Percentiles rank a stretch among this genome's conserved stretches.
Evolutionary conservation across 2,797 vertebrate species (phyloP).

Genomic region (Pseudotriccus pelzelni): DNA sequence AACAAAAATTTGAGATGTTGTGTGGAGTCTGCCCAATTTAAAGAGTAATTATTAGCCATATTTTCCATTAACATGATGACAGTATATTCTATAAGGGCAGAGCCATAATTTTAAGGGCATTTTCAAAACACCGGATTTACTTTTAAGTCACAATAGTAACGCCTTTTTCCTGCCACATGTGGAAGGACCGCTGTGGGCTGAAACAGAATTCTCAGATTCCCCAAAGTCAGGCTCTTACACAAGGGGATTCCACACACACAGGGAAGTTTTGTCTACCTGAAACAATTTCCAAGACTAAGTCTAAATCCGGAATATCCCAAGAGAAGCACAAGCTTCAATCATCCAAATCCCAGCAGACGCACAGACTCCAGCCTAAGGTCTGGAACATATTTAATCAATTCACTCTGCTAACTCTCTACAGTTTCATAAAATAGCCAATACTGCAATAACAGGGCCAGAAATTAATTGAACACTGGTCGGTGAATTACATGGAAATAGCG

Average conservation of each 20-base stretch:
- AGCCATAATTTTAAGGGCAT: not conserved
- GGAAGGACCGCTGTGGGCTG: not conserved
- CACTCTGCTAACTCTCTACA: not conserved
- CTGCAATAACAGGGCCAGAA: constrained; percentile 49
- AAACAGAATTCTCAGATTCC: not conserved
- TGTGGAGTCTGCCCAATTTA: not conserved
- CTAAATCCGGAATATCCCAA: constrained; percentile 47
- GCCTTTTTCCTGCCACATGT: not conserved
- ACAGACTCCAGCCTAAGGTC: constrained; percentile 42
- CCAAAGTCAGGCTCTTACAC: not conserved
- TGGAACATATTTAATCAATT: constrained; percentile 58
- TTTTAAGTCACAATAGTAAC: not conserved
- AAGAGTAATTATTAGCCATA: not conserved
- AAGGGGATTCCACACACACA: not conserved
- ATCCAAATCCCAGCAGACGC: constrained; percentile 29
- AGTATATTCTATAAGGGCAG: not conserved
- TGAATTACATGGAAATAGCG: not conserved
- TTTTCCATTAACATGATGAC: not conserved
- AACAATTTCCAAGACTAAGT: constrained; percentile 24
- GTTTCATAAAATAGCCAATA: constrained; percentile 54
- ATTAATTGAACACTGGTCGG: constrained; percentile 43
- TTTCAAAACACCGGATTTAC: not conserved
- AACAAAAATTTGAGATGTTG: constrained; percentile 19
- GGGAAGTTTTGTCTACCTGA: constrained; percentile 30
- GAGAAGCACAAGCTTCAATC: constrained; percentile 42